Evolutionary conservation across 1,140 invertebrate genomes (phyloP).

Genomic region (Varroa destructor): DNA sequence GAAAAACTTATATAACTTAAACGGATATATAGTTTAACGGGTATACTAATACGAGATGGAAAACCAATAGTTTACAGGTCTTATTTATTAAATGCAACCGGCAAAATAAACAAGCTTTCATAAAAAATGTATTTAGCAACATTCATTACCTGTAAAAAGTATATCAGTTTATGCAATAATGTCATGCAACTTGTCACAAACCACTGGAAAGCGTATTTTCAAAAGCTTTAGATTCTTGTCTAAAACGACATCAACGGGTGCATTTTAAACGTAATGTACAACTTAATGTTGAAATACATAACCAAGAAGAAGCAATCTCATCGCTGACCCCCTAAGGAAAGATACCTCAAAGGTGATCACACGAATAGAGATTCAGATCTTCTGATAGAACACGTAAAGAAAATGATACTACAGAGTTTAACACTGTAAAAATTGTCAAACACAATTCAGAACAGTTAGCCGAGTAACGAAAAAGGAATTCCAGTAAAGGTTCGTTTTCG

Average conservation of each 20-base stretch:
- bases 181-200: slow-evolving; percentile 41
- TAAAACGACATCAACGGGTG: slow-evolving; percentile 40
- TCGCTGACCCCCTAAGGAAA: slow-evolving; percentile 1
- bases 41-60: slow-evolving; percentile 37
- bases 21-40: slow-evolving; percentile 38
- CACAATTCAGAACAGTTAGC: not conserved
- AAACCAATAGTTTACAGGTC: slow-evolving; percentile 39
- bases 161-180: not conserved
- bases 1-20: not conserved
- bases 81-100: slow-evolving; percentile 33
- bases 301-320: slow-evolving; percentile 1
- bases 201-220: slow-evolving; percentile 40
- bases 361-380: not conserved
- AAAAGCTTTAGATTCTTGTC: slow-evolving; percentile 39
- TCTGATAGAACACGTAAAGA: not conserved
- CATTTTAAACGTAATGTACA: slow-evolving; percentile 39
- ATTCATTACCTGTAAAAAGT: not conserved
- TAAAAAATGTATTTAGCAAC: slow-evolving; percentile 33
- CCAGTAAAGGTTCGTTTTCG: not conserved
- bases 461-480: not conserved
- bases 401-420: not conserved
- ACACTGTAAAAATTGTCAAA: not conserved
- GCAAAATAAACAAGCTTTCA: slow-evolving; percentile 34
- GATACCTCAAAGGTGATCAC: not conserved
- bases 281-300: not conserved